Evolutionary conservation across 2,888 invertebrate genomes (phyloP).

Genomic region (Dicyrtoma fusca): DNA sequence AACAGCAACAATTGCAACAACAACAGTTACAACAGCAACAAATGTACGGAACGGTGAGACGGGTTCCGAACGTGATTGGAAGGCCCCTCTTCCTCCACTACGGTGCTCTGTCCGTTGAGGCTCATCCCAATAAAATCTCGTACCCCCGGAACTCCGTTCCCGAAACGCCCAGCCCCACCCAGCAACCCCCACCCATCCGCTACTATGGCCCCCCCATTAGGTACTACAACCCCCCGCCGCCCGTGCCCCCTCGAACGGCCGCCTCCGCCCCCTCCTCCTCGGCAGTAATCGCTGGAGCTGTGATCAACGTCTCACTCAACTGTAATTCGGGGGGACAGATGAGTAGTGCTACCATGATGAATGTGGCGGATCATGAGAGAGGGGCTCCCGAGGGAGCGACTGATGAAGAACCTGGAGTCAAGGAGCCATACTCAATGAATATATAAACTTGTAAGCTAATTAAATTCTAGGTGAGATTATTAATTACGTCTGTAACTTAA

Average conservation of each 20-base stretch:
- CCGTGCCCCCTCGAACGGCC: conserved; percentile 47
- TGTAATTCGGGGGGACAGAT: no score
- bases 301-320: background rate
- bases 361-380: conserved; percentile 62
- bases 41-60: conserved; percentile 51
- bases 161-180: conserved; percentile 55
- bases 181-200: conserved; percentile 52
- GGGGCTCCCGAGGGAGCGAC: conserved; percentile 71
- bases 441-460: conserved; percentile 41
- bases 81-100: conserved; percentile 56
- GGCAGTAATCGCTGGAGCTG: conserved; percentile 2
- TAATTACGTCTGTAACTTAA: no score
- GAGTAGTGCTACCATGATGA: background rate
- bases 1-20: background rate
- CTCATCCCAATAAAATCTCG: conserved; percentile 56
- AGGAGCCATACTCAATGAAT: conserved; percentile 56
- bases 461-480: background rate
- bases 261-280: conserved; percentile 6
- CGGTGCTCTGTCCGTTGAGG: conserved; percentile 55
- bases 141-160: conserved; percentile 50
- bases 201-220: conserved; percentile 56
- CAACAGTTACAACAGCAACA: conserved; percentile 40
- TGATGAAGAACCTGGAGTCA: conserved; percentile 52
- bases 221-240: conserved; percentile 51
- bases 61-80: conserved; percentile 50